Conservation (phyloP, 2,888 invertebrate genomes). For the Rotaria sp. region DNA sequence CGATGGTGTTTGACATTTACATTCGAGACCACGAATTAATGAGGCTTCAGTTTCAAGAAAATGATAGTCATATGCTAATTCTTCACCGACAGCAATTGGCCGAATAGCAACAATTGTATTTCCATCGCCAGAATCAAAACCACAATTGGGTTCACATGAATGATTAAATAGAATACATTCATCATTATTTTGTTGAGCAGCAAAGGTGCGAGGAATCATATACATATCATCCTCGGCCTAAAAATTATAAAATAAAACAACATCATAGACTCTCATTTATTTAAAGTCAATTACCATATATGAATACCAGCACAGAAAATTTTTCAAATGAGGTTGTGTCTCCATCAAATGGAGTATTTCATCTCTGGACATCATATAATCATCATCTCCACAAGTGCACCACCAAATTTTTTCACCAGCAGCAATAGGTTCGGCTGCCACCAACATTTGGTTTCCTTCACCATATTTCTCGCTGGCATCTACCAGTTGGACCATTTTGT, state of each 20-base stretch:
- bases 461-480: slow-evolving; percentile 29
- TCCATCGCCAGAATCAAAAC: background rate
- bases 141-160: slow-evolving; percentile 31
- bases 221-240: slow-evolving; percentile 28
- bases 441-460: background rate
- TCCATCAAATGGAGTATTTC: background rate
- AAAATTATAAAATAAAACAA: background rate
- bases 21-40: slow-evolving; percentile 17
- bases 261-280: no score
- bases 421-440: slow-evolving; percentile 1
- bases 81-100: background rate
- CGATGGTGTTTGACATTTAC: slow-evolving; percentile 30
- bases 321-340: background rate
- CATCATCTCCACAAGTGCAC: slow-evolving; percentile 30
- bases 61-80: slow-evolving; percentile 34
- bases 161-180: slow-evolving; percentile 31
- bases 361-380: slow-evolving; percentile 1
- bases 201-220: background rate
- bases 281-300: background rate
- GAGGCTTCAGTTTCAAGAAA: slow-evolving; percentile 32
- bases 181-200: slow-evolving; percentile 25
- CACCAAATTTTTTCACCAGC: slow-evolving; percentile 32
- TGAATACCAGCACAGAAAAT: slow-evolving; percentile 30
- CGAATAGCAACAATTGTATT: background rate
- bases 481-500: slow-evolving; percentile 21